Conservation (phyloP, 1,140 invertebrate genomes). For the Drosophila chauvacae region DNA sequence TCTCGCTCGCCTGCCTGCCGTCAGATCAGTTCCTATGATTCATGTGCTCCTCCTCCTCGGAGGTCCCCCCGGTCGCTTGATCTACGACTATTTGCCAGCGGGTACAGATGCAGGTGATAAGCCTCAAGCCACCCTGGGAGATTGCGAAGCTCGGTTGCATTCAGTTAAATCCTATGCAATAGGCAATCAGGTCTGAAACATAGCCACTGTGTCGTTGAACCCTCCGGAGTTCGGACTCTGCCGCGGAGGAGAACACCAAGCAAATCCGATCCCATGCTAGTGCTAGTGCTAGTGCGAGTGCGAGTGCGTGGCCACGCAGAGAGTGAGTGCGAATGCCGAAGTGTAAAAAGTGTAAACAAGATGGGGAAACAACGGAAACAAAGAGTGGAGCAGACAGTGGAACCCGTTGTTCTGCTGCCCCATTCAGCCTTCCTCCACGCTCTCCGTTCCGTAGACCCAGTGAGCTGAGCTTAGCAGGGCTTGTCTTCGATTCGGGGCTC, state of each 20-base stretch:
- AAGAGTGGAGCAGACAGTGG: slow-evolving; percentile 33
- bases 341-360: slow-evolving; percentile 39
- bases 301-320: slow-evolving; percentile 45
- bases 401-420: slow-evolving; percentile 29
- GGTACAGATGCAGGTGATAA: slow-evolving; percentile 3
- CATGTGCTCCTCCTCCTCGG: background rate
- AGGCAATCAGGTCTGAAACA: slow-evolving; percentile 8
- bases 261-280: slow-evolving; percentile 29
- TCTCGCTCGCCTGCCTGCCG: background rate
- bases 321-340: slow-evolving; percentile 10
- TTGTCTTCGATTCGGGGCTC: slow-evolving; percentile 30
- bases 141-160: slow-evolving; percentile 18
- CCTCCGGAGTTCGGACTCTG: slow-evolving; percentile 36
- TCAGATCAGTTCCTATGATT: background rate
- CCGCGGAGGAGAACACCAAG: slow-evolving; percentile 5
- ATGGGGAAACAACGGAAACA: slow-evolving; percentile 23
- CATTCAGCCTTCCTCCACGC: background rate
- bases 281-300: slow-evolving; percentile 36
- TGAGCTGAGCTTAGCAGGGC: slow-evolving; percentile 16
- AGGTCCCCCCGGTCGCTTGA: background rate
- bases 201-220: slow-evolving; percentile 58
- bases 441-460: background rate
- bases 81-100: background rate
- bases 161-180: slow-evolving; percentile 18
- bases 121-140: background rate